phyloP scores from a whole-genome alignment of 2,888 invertebrate genomes.

The Meiosimyza decipiens region DNA sequence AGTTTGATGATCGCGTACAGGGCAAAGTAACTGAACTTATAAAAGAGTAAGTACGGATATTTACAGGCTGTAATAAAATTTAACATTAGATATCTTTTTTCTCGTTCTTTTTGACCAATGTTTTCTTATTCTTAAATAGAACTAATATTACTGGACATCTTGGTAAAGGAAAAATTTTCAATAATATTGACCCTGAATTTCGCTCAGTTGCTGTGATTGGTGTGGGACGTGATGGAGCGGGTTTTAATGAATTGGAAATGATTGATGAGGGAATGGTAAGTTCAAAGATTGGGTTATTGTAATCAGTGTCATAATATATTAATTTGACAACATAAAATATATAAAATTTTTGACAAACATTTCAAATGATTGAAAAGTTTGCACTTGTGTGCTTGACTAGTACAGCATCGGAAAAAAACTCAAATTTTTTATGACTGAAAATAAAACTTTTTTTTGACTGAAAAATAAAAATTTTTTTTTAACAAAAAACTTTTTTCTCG shows the following conservation, averaged over 20 bases:
- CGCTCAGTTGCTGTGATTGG: slow-evolving; percentile 76
- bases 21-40: slow-evolving; percentile 68
- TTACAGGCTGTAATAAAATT: background rate
- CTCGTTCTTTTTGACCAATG: background rate
- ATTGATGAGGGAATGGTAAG: slow-evolving; percentile 74
- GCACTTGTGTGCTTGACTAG: background rate
- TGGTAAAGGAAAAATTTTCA: slow-evolving; percentile 68
- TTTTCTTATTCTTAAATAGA: slow-evolving; percentile 34
- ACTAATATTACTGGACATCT: slow-evolving; percentile 54
- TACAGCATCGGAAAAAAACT: background rate
- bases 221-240: slow-evolving; percentile 72
- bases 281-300: slow-evolving; percentile 62
- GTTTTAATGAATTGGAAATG: slow-evolving; percentile 75
- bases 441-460: background rate
- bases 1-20: slow-evolving; percentile 68
- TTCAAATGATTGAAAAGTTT: slow-evolving; percentile 1
- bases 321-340: slow-evolving; percentile 1
- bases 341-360: slow-evolving; percentile 8
- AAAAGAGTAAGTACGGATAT: slow-evolving; percentile 60
- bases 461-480: no score
- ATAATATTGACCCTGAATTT: slow-evolving; percentile 71
- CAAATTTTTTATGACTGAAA: background rate
- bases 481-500: no score
- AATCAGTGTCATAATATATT: slow-evolving; percentile 59
- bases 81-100: no score